Percentiles rank a stretch among this genome's conserved stretches.
These are phyloP conservation scores for Champsocephalus gunnari DNA, from an alignment of 2,797 vertebrate genomes.

Conservation along the genomic window DNA sequence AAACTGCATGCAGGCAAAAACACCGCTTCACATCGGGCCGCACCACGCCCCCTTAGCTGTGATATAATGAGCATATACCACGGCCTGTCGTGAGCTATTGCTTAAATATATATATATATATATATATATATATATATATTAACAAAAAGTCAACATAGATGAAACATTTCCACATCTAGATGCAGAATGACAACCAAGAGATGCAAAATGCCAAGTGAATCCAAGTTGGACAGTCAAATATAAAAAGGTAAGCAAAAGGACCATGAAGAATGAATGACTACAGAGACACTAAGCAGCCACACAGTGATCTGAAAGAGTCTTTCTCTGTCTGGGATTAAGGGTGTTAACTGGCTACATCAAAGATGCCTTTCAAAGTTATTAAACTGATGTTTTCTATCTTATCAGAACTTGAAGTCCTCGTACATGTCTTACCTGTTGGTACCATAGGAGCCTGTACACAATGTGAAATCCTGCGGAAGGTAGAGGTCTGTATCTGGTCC, in stretches of 20 bases:
- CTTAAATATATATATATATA: too few species aligned
- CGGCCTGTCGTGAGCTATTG: too few species aligned
- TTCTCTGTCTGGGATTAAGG: too few species aligned
- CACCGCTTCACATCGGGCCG: too few species aligned
- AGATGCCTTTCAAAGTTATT: neutral
- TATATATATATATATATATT: too few species aligned
- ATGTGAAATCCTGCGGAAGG: neutral
- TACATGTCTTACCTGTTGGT: slow-evolving; percentile 2
- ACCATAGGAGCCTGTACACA: neutral
- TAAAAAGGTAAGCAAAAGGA: neutral
- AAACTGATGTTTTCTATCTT: neutral
- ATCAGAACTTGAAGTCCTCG: slow-evolving; percentile 1
- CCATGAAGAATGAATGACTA: too few species aligned
- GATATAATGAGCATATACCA: too few species aligned
- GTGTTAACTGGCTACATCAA: neutral
- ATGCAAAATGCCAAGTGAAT: neutral
- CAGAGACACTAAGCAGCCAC: neutral
- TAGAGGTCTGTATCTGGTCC: neutral
- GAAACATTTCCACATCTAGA: neutral
- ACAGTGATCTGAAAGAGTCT: neutral
- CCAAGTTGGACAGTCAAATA: too few species aligned
- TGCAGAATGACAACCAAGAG: neutral
- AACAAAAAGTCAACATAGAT: too few species aligned
- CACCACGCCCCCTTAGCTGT: too few species aligned
- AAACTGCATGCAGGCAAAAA: too few species aligned